Evolutionary conservation across 1,140 invertebrate species (phyloP).

Genomic region (Cheumatopsyche charites): DNA sequence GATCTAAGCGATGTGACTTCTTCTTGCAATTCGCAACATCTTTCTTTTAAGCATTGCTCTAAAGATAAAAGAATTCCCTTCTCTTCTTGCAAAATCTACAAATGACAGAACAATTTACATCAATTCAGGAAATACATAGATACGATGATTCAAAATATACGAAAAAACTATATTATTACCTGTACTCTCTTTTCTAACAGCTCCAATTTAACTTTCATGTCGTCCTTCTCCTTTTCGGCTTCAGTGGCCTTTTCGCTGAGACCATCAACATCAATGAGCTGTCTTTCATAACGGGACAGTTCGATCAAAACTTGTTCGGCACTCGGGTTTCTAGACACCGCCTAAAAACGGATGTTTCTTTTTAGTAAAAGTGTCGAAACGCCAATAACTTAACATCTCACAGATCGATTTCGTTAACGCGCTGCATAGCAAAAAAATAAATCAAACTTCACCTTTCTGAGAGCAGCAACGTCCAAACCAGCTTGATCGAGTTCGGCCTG

Average conservation of each 20-base stretch:
- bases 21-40: constrained; percentile 72
- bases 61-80: constrained; percentile 75
- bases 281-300: constrained; percentile 72
- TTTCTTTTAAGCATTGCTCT: constrained; percentile 78
- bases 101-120: constrained; percentile 39
- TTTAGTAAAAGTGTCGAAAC: constrained; percentile 3
- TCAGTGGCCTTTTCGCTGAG: constrained; percentile 64
- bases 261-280: constrained; percentile 74
- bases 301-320: constrained; percentile 67
- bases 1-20: constrained; percentile 60
- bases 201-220: constrained; percentile 66
- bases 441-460: constrained; percentile 79
- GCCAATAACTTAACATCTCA: not conserved
- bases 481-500: constrained; percentile 88
- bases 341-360: constrained; percentile 51
- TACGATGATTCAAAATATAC: not conserved
- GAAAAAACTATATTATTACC: constrained; percentile 56
- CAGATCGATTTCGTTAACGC: too few relatives aligned
- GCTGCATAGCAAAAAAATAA: not conserved
- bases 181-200: constrained; percentile 74
- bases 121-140: too few relatives aligned
- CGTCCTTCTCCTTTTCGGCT: constrained; percentile 64
- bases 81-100: constrained; percentile 78
- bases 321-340: constrained; percentile 60
- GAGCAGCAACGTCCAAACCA: constrained; percentile 72